Conservation (phyloP, 2,888 invertebrate species). For the Chydorus sphaericus region DNA sequence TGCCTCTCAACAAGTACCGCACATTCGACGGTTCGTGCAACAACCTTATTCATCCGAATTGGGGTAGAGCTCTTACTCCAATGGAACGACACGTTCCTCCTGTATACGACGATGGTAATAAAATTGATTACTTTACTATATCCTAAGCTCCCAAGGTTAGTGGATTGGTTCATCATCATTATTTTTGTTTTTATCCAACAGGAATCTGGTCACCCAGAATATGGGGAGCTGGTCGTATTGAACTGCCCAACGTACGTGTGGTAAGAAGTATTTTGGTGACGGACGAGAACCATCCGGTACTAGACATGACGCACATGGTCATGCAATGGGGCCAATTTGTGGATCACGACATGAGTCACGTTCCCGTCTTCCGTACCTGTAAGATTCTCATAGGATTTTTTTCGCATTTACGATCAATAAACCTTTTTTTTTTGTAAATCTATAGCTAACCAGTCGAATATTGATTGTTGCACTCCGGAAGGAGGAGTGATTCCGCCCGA, state of each 20-base stretch:
- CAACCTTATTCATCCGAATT: constrained; percentile 40
- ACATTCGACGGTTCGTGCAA: constrained; percentile 54
- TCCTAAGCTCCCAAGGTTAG: no score
- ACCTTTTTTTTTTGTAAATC: neutral
- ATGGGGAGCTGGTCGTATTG: neutral
- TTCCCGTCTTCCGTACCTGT: constrained; percentile 13
- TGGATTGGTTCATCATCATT: no score
- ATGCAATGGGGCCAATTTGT: constrained; percentile 48
- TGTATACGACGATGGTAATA: constrained; percentile 46
- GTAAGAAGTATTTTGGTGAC: constrained; percentile 30
- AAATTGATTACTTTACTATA: neutral
- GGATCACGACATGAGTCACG: constrained; percentile 36
- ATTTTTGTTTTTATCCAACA: neutral
- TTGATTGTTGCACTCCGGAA: constrained; percentile 37
- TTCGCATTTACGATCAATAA: no score
- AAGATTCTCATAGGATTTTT: no score
- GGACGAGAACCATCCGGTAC: constrained; percentile 22
- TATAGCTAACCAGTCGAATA: constrained; percentile 25
- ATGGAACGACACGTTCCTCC: constrained; percentile 50
- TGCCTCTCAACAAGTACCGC: constrained; percentile 36
- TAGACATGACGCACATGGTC: constrained; percentile 35
- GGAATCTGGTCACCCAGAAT: constrained; percentile 14
- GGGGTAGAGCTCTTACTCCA: constrained; percentile 54
- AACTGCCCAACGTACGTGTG: constrained; percentile 23
- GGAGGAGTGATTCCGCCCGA: constrained; percentile 33